These are phyloP conservation scores for Drosophila rubida DNA, from an alignment of 2,888 invertebrate species.

Conservation along the genomic window DNA sequence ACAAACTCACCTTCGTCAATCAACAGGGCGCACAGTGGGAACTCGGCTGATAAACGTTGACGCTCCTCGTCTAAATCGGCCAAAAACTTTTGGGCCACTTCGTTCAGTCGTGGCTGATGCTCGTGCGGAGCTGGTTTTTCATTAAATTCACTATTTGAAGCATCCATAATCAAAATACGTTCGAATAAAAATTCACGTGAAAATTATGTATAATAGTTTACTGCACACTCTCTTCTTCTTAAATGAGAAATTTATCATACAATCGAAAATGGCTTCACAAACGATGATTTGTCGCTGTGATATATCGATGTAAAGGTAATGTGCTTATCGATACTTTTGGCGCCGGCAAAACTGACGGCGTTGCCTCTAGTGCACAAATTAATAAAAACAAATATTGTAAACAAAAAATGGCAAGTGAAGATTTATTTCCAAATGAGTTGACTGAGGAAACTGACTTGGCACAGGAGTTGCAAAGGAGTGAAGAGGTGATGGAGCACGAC, in stretches of 20 bases:
- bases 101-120: constrained; percentile 80
- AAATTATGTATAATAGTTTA: constrained; percentile 60
- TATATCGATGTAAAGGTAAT: not conserved
- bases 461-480: constrained; percentile 28
- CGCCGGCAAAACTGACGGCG: constrained; percentile 20
- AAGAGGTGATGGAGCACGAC: constrained; percentile 9
- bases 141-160: constrained; percentile 52
- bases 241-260: not conserved
- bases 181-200: constrained; percentile 30
- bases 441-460: constrained; percentile 72
- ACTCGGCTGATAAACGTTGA: constrained; percentile 74
- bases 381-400: constrained; percentile 3
- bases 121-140: constrained; percentile 60
- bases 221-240: constrained; percentile 23
- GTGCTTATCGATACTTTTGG: constrained; percentile 48
- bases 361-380: not conserved
- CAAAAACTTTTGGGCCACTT: constrained; percentile 81
- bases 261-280: constrained; percentile 11
- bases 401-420: constrained; percentile 79
- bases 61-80: constrained; percentile 80
- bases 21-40: constrained; percentile 79
- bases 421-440: constrained; percentile 76
- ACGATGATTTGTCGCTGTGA: not conserved
- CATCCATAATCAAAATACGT: constrained; percentile 48
- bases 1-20: constrained; percentile 79